Evolutionary conservation across 2,113 vertebrate species (phyloP), one percentile per base, ranked within the genome.

Genomic region (Chloropsis hardwickii): DNA sequence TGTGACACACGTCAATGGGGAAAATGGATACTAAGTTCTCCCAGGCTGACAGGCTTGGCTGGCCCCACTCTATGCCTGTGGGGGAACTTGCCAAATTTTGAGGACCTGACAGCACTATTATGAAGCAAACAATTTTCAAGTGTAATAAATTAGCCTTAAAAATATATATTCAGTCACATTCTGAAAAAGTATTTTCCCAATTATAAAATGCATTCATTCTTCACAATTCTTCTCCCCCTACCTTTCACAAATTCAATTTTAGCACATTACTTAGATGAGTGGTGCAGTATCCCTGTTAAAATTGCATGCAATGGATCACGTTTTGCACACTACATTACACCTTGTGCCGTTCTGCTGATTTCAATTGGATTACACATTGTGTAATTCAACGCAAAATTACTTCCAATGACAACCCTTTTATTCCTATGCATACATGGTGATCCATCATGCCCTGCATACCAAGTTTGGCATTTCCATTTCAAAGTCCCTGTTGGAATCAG

Each of bases 361-460:
- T 96, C 95, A 96, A 94, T 90, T 94, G 95, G 93, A 97, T 97
- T 96, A 96, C 96, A 95, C 95, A 95, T 94, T 95, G 94, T 95
- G 96, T 96, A 96, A 96, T 96, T 96, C 96, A 95, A 93, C 48
- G 85, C 94, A 97, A 96, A 97, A 97, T 97, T 97, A 96, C 93
- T 97, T 92, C 88, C 93, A 93, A 90, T 96, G 94, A 97, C 95
- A 96, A 88, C 94, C 85, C 79, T 93, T 90, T 95, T 95, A 93
- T 95, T 95, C 93, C 88, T 95, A 90, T 95, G 95, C 93, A 96
- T 96, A 96, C 94, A 96, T 60, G 94, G 94, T 96, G 95, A 97
- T 97, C 94, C 95, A 97, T 96, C 94, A 96, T 95, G 88, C 76
- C 82, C 85, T 94, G 92, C 88, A 64, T 92, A 83, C 61, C 1